A percentile compares a stretch with the other conserved stretches of the same genome.
Evolutionary conservation across 2,888 invertebrate genomes (phyloP).

Genomic region (Orgyia antiqua): DNA sequence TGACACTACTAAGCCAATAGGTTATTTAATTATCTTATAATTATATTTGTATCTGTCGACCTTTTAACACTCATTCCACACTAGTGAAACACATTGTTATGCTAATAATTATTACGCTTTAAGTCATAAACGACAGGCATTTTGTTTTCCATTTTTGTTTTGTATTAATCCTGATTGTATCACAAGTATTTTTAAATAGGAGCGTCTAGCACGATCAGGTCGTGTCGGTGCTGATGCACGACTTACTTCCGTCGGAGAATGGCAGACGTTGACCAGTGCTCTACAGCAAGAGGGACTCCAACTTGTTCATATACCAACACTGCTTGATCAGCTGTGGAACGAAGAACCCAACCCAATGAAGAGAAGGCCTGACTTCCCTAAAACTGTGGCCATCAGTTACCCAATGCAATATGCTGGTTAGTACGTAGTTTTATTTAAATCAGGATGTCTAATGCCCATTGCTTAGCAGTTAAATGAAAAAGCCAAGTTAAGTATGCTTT

Average conservation of each 20-base stretch:
- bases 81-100: no score
- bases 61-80: no score
- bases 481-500: no score
- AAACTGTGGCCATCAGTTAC: constrained; percentile 81
- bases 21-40: no score
- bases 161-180: not conserved
- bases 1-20: no score
- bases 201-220: constrained; percentile 56
- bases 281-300: constrained; percentile 72
- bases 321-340: constrained; percentile 89
- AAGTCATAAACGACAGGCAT: no score
- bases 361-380: constrained; percentile 76
- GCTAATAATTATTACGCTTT: no score
- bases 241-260: constrained; percentile 82
- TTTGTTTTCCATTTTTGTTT: no score
- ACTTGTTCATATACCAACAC: constrained; percentile 80
- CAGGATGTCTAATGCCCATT: no score
- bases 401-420: constrained; percentile 78
- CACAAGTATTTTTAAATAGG: constrained; percentile 29
- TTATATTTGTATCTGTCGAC: no score
- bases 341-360: constrained; percentile 53
- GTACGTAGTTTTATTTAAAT: no score
- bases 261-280: constrained; percentile 80
- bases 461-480: no score
- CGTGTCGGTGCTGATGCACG: constrained; percentile 87